Conservation (phyloP, 1,140 invertebrate species). For the Lithobius niger region DNA sequence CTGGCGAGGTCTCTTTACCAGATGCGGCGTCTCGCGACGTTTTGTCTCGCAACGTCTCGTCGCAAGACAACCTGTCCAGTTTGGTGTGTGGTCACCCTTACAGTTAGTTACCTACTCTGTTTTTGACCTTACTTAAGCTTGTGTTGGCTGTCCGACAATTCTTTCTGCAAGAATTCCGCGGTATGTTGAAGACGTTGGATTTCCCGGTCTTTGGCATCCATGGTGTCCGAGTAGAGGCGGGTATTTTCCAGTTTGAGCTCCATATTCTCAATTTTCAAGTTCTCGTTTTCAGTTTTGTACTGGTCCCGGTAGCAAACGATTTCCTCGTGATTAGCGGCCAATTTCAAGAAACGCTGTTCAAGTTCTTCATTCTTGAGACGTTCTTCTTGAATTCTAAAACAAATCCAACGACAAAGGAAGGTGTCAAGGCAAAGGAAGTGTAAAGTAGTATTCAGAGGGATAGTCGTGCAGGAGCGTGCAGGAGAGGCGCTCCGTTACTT, state of each 20-base stretch:
- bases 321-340: background rate
- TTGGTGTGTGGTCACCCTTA: too few species aligned
- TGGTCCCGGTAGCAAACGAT: background rate
- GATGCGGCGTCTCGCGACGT: too few species aligned
- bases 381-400: constrained; percentile 1
- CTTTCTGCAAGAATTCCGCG: background rate
- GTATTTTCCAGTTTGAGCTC: constrained; percentile 1
- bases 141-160: background rate
- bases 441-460: too few species aligned
- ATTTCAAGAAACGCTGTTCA: background rate
- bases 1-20: too few species aligned
- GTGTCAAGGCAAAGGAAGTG: too few species aligned
- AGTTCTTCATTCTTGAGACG: background rate
- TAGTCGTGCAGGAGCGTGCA: too few species aligned
- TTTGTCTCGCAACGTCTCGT: too few species aligned
- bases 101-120: too few species aligned
- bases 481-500: too few species aligned
- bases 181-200: background rate
- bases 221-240: background rate
- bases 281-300: background rate
- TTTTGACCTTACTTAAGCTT: background rate
- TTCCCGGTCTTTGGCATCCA: constrained; percentile 2
- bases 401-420: too few species aligned
- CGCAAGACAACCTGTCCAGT: too few species aligned
- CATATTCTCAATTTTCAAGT: background rate